Conservation (phyloP, 1,140 invertebrate genomes). For the Gonatopus flavifemur region DNA sequence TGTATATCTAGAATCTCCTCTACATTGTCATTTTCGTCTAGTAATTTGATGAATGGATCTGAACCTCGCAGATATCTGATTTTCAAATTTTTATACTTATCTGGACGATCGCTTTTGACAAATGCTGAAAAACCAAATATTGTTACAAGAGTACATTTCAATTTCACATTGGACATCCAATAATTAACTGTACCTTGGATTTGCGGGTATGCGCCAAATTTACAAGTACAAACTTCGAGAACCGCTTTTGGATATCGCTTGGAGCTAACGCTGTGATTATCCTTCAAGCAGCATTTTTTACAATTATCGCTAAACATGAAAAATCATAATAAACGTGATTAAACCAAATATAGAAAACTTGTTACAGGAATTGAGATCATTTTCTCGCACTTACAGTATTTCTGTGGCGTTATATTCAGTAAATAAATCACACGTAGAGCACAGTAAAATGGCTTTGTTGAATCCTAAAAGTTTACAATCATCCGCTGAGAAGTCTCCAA, state of each 20-base stretch:
- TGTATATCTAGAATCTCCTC: conserved; percentile 89
- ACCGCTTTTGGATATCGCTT: conserved; percentile 83
- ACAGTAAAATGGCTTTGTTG: conserved; percentile 82
- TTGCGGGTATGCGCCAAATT: conserved; percentile 93
- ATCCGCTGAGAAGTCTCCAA: conserved; percentile 70
- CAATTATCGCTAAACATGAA: conserved; percentile 67
- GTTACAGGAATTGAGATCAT: not conserved
- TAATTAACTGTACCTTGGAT: conserved; percentile 70
- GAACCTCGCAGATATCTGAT: conserved; percentile 88
- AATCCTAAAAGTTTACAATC: conserved; percentile 86
- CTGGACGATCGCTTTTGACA: conserved; percentile 83
- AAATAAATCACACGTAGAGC: conserved; percentile 85
- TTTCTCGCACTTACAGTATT: conserved; percentile 62
- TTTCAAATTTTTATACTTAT: conserved; percentile 84
- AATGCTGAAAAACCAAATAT: conserved; percentile 67
- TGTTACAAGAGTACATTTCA: not conserved
- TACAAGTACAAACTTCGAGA: conserved; percentile 91
- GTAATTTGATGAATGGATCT: conserved; percentile 89
- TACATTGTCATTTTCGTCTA: conserved; percentile 79
- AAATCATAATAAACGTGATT: not conserved
- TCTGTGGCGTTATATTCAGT: conserved; percentile 74
- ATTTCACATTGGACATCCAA: not conserved
- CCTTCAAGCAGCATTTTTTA: conserved; percentile 69
- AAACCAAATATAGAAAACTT: not conserved
- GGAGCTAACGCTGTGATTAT: conserved; percentile 66